These are phyloP conservation scores for Dipodomys stephensi DNA, from an alignment of 2,113 vertebrate species.

Conservation along the genomic window DNA sequence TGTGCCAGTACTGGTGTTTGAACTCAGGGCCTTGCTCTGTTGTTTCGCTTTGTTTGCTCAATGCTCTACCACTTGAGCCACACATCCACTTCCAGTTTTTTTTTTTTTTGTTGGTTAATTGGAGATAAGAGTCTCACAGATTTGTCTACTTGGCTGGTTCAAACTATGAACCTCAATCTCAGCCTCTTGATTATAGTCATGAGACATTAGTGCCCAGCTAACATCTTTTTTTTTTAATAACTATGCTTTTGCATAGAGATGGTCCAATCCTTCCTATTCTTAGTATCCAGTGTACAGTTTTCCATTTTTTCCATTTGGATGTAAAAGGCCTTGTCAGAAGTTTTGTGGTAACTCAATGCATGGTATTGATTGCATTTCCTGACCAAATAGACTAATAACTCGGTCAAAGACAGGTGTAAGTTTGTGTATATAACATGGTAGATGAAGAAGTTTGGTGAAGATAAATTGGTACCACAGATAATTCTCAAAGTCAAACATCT, in stretches of 20 bases:
- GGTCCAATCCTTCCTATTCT: background rate
- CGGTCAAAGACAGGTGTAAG: background rate
- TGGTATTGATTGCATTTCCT: background rate
- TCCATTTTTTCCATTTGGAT: background rate
- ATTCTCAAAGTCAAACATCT: background rate
- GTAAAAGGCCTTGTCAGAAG: background rate
- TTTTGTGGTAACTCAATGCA: background rate
- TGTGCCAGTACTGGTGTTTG: too few relatives aligned
- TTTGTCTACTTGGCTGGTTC: too few relatives aligned
- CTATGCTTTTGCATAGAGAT: background rate
- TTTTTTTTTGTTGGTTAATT: too few relatives aligned
- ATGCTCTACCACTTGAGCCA: too few relatives aligned
- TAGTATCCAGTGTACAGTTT: background rate
- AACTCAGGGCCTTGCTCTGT: too few relatives aligned
- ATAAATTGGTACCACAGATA: background rate
- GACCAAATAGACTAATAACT: background rate
- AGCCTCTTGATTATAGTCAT: too few relatives aligned
- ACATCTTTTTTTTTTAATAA: too few relatives aligned
- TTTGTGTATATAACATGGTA: background rate
- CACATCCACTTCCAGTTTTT: too few relatives aligned
- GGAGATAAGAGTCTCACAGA: too few relatives aligned
- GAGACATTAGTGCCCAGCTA: background rate
- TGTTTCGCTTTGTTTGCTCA: too few relatives aligned
- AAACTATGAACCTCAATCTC: too few relatives aligned
- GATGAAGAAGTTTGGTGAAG: constrained; percentile 23